Evolutionary conservation across 2,113 vertebrate species (phyloP).

Genomic region (Turnix velox): DNA sequence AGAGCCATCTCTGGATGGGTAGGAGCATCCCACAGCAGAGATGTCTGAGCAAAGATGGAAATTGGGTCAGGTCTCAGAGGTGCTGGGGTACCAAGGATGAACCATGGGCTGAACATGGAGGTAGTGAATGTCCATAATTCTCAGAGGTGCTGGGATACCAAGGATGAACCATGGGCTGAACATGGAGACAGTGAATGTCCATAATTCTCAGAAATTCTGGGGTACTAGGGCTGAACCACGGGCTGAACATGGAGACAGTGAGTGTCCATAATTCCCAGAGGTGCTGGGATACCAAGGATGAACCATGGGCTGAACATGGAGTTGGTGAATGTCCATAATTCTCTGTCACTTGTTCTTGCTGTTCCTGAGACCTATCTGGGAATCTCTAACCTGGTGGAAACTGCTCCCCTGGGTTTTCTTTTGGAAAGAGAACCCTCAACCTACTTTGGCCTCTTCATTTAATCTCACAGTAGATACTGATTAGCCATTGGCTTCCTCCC

Average conservation of each 20-base stretch:
- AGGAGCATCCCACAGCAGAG: not conserved
- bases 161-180: not conserved
- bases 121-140: not conserved
- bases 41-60: not conserved
- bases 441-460: not conserved
- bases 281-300: not conserved
- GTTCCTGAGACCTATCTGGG: not conserved
- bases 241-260: not conserved
- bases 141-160: not conserved
- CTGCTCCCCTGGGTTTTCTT: not conserved
- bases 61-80: not conserved
- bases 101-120: accelerated
- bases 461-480: not conserved
- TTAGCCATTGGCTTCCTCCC: not conserved
- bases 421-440: not conserved
- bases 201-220: not conserved
- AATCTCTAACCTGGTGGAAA: not conserved
- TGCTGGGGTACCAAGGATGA: not conserved
- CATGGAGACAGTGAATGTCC: not conserved
- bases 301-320: accelerated
- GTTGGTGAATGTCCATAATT: not conserved
- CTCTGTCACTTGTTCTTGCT: not conserved
- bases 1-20: not conserved
- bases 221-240: not conserved
- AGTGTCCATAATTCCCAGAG: not conserved